Evolutionary conservation across 2,888 invertebrate species (phyloP).

Genomic region (Gibbula magus): DNA sequence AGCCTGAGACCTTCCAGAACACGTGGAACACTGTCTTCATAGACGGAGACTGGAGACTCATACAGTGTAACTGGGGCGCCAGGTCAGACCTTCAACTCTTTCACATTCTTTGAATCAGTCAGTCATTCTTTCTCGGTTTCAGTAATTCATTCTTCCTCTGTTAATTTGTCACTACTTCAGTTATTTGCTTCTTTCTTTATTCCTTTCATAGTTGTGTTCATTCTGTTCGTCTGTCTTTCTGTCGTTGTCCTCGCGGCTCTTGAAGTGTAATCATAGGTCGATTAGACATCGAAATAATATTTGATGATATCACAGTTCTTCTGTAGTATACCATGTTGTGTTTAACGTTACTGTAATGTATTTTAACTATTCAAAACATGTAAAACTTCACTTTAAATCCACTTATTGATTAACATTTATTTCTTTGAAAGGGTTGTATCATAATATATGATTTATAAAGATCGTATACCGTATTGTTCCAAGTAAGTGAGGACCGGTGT

Average conservation of each 20-base stretch:
- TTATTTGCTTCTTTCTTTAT: neutral
- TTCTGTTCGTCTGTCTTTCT: neutral
- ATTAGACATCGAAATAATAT: neutral
- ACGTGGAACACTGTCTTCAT: slow-evolving; percentile 75
- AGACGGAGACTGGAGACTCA: slow-evolving; percentile 74
- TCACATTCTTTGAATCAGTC: no score
- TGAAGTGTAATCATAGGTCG: neutral
- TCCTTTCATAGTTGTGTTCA: neutral
- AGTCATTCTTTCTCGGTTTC: neutral
- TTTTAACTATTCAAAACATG: no score
- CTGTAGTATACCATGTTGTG: no score
- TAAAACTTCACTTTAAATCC: no score
- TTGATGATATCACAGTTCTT: neutral
- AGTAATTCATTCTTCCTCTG: neutral
- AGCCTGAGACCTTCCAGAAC: slow-evolving; percentile 73
- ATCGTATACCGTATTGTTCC: neutral
- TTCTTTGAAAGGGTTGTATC: no score
- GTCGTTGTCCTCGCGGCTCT: neutral
- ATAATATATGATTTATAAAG: neutral
- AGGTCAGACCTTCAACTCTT: slow-evolving; percentile 52
- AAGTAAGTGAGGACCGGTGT: neutral
- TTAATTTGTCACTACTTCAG: neutral
- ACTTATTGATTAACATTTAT: no score
- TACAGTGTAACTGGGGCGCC: slow-evolving; percentile 76
- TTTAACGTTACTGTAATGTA: no score